phyloP scores from a whole-genome alignment of 2,888 invertebrate species.

The Caenorhabditis japonica region DNA sequence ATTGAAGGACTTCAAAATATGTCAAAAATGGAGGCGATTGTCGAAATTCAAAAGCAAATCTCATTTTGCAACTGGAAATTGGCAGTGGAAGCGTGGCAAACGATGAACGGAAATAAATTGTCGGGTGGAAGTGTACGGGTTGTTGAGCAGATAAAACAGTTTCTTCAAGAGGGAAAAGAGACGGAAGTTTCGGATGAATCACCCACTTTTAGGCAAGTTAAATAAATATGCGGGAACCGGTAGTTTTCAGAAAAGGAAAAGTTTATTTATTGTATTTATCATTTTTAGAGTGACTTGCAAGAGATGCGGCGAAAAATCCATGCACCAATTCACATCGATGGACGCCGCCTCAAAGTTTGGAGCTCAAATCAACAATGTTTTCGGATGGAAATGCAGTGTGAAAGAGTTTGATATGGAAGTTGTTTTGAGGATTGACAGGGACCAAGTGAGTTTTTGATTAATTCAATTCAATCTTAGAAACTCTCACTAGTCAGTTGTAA shows the following conservation, averaged over 20 bases:
- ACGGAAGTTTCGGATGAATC: conserved; percentile 38
- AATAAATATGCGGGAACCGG: no score
- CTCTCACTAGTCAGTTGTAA: no score
- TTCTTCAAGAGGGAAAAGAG: conserved; percentile 9
- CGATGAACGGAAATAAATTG: conserved; percentile 7
- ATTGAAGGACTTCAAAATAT: conserved; percentile 34
- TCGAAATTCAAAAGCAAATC: conserved; percentile 28
- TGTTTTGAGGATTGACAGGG: conserved; percentile 78
- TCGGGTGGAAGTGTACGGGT: conserved; percentile 26
- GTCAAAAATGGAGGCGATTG: conserved; percentile 41
- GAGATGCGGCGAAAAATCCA: conserved; percentile 78
- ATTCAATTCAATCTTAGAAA: no score
- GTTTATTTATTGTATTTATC: no score
- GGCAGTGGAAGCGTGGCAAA: conserved; percentile 48
- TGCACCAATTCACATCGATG: conserved; percentile 81
- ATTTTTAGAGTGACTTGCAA: conserved; percentile 81
- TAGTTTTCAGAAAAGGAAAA: background rate
- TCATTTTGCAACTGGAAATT: conserved; percentile 46
- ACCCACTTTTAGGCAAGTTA: conserved; percentile 54
- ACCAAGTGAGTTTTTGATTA: conserved; percentile 44
- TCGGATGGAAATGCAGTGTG: conserved; percentile 82
- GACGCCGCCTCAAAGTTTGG: conserved; percentile 80
- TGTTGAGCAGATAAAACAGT: conserved; percentile 27
- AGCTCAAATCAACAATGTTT: conserved; percentile 81
- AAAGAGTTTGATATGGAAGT: conserved; percentile 81